phyloP scores from a whole-genome alignment of 2,797 vertebrate species.

The Eleutherodactylus coqui region DNA sequence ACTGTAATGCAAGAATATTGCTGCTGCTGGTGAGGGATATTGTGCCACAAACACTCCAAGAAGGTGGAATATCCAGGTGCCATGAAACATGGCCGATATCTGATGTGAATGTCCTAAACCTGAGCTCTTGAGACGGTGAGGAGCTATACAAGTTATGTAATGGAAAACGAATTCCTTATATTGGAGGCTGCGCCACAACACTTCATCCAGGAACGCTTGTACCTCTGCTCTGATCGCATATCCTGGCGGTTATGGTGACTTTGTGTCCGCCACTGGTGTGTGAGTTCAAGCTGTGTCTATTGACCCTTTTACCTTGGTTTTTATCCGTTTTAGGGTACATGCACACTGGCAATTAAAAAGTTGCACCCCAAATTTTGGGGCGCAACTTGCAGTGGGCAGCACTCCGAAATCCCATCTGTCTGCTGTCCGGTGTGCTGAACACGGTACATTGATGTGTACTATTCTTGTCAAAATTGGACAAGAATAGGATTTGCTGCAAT shows the following conservation, averaged over 20 bases:
- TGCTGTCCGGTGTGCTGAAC: no score
- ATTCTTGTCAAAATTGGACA: no score
- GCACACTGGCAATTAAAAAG: no score
- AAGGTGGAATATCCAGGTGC: neutral
- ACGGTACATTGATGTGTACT: no score
- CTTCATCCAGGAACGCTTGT: neutral
- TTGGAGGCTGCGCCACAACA: neutral
- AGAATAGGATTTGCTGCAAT: no score
- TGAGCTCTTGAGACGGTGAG: neutral
- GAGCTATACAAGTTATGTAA: neutral
- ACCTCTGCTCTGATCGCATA: neutral
- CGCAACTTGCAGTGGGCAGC: no score
- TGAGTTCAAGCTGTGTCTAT: neutral
- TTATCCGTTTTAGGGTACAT: neutral
- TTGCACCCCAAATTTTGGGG: no score
- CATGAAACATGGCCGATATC: neutral
- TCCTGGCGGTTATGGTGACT: neutral
- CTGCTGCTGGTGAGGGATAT: neutral
- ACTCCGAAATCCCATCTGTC: no score
- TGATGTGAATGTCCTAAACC: neutral
- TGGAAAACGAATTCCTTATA: neutral
- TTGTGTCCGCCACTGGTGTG: neutral
- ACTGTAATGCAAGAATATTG: neutral
- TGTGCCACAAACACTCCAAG: slow-evolving; percentile 7
- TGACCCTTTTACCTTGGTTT: neutral